Base-by-base conservation (phyloP, 2,113 vertebrate genomes). In the Excalfactoria chinensis region DNA sequence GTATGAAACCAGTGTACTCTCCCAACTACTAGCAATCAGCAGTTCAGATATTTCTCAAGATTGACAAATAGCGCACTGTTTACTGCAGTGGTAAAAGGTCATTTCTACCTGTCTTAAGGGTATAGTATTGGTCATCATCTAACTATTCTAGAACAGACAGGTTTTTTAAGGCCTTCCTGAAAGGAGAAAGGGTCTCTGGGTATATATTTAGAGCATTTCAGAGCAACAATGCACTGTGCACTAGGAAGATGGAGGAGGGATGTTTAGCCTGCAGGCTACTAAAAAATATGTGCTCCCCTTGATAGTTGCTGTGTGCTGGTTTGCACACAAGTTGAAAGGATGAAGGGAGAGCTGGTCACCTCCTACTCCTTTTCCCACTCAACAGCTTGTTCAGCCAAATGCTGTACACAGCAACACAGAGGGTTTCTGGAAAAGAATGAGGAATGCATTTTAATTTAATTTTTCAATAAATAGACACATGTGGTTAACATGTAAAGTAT, bases 231-330 rank as follows among this genome's bases (percentile, higher is more conserved):
- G 40, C 71, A 79, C 41, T 0, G 2, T 79, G 75, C 41, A 2
- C 56, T 55, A 55, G 60, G 60, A 93, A 95, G 85, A 88, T 84
- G 90, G 92, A 90, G 93, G 83, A 96, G 88, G 41, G 75, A 79
- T 95, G 93, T 94, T 95, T 93, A 95, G 88, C 90, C 93, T 95
- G 90, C 93, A 95, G 92, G 95, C 95, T 95, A 94, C 90, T 94
- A 73, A 95, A 95, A 94, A 84, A 67, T 93, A 64, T 77, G 85
- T 84, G 92, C 85, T 95, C 92, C 95, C 95, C 92, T 85, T 96
- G 95, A 91, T 93, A 95, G 92, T 86, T 94, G 41, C 93, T 93
- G 68, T 73, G 78, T 74, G 88, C 78, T 83, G 79, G 91, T 94
- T 93, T 86, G 64, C 90, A 80, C 92, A 46, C 85, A 88, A 95